Conservation (phyloP, 2,888 invertebrate species). For the Torymus aiolomorphi region DNA sequence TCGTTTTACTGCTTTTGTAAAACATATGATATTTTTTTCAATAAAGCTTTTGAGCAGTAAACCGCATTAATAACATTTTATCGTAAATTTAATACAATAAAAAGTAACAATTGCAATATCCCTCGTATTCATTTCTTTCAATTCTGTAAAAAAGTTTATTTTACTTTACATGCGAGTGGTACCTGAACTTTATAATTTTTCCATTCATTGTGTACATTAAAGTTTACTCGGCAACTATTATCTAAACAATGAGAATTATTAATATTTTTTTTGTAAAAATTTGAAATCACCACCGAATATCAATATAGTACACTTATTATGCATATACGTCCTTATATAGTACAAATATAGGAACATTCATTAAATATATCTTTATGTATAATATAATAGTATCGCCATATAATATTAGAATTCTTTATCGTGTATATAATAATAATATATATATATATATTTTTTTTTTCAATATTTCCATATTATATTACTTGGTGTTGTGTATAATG, state of each 20-base stretch:
- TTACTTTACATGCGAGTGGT: constrained; percentile 16
- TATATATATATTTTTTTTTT: constrained; percentile 56
- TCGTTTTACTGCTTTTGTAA: too few relatives aligned
- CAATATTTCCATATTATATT: constrained; percentile 66
- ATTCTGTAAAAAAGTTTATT: constrained; percentile 15
- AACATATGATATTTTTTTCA: too few relatives aligned
- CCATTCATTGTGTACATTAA: constrained; percentile 40
- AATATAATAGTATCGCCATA: constrained; percentile 69
- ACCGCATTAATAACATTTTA: background rate
- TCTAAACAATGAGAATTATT: constrained; percentile 69
- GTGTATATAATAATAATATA: constrained; percentile 58
- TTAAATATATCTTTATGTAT: constrained; percentile 74
- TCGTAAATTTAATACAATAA: background rate
- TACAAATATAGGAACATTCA: constrained; percentile 76
- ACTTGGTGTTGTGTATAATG: constrained; percentile 70
- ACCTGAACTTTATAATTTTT: constrained; percentile 37
- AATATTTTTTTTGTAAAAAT: constrained; percentile 71
- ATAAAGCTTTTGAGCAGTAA: too few relatives aligned
- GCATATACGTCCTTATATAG: constrained; percentile 69
- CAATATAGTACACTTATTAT: constrained; percentile 73
- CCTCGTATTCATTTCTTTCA: constrained; percentile 5
- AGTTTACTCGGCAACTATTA: constrained; percentile 58
- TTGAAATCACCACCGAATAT: constrained; percentile 75
- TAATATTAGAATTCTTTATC: constrained; percentile 61
- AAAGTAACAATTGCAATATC: constrained; percentile 49